phyloP scores from a whole-genome alignment of 2,113 vertebrate species.

The Mustela lutreola region DNA sequence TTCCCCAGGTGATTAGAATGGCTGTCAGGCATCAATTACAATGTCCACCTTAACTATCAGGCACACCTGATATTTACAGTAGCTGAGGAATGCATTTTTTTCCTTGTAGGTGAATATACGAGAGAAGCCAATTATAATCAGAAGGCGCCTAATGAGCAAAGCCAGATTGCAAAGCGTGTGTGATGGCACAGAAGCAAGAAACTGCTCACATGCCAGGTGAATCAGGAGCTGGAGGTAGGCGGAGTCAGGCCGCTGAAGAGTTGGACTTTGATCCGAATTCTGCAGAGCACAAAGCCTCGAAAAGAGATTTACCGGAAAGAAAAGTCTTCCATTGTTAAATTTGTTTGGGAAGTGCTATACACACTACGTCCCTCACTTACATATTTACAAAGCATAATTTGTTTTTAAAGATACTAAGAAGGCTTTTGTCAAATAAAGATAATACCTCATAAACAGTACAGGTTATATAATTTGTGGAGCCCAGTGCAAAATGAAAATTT shows the following conservation, averaged over 20 bases:
- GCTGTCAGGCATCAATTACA: conserved; percentile 55
- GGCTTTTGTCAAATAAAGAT: background rate
- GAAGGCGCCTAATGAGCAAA: conserved; percentile 57
- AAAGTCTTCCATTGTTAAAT: background rate
- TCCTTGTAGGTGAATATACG: conserved; percentile 62
- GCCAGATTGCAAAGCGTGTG: conserved; percentile 67
- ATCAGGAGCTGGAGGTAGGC: background rate
- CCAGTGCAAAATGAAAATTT: conserved; percentile 17
- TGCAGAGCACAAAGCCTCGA: background rate
- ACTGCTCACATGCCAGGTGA: background rate
- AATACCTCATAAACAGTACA: background rate
- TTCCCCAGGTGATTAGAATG: conserved; percentile 45
- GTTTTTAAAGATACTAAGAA: conserved; percentile 33
- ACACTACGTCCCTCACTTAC: background rate
- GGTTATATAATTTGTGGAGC: background rate
- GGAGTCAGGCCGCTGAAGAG: background rate
- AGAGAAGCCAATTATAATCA: conserved; percentile 74
- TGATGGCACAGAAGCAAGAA: conserved; percentile 57
- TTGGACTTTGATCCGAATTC: background rate
- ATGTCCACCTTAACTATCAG: conserved; percentile 54
- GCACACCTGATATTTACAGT: conserved; percentile 65
- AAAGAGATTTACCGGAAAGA: background rate
- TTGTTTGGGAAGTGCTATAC: background rate
- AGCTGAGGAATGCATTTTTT: conserved; percentile 64
- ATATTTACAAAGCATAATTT: conserved; percentile 31